These are phyloP conservation scores for Galagoides demidoff DNA, from an alignment of 2,797 vertebrate genomes.

Conservation along the genomic window DNA sequence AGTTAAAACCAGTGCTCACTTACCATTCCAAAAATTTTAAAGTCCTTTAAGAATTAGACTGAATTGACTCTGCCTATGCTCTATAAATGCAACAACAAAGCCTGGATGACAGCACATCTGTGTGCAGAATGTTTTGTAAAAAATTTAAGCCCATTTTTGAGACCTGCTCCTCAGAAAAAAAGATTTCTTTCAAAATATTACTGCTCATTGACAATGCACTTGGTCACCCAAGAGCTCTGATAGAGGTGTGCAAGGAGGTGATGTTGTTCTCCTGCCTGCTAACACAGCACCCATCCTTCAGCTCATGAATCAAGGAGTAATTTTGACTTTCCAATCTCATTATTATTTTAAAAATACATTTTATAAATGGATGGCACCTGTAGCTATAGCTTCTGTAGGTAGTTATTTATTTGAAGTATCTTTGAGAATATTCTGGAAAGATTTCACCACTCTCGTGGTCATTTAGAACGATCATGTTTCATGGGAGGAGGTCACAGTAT, in stretches of 20 bases:
- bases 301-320: background rate
- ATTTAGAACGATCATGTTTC: background rate
- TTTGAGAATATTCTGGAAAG: background rate
- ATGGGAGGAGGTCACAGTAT: background rate
- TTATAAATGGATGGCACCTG: background rate
- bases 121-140: background rate
- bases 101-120: background rate
- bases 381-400: background rate
- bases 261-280: background rate
- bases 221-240: background rate
- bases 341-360: background rate
- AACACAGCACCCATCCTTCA: background rate
- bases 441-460: background rate
- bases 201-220: background rate
- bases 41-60: background rate
- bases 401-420: background rate
- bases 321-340: background rate
- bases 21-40: background rate
- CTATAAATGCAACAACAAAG: background rate
- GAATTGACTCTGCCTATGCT: background rate
- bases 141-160: background rate
- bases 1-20: background rate
- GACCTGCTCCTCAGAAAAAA: background rate
- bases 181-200: background rate
- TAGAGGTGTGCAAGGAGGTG: background rate